Evolutionary conservation across 2,888 invertebrate genomes (phyloP).

Genomic region (Drosophila phalerata): DNA sequence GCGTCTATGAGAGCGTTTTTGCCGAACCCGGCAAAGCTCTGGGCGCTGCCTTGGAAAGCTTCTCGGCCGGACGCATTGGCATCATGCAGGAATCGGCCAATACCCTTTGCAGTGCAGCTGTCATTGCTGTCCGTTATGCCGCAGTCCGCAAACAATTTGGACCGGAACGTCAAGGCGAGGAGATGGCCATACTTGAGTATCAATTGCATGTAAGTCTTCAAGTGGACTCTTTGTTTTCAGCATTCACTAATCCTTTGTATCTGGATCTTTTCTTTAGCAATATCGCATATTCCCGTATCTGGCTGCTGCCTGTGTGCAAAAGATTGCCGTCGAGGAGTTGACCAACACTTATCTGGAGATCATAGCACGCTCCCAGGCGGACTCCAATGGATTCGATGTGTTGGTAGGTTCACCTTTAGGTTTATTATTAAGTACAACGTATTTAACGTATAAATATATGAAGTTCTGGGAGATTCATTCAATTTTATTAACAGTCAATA

Average conservation of each 20-base stretch:
- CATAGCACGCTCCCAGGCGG: slow-evolving; percentile 88
- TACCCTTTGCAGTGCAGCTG: slow-evolving; percentile 88
- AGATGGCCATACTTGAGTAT: slow-evolving; percentile 92
- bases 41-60: slow-evolving; percentile 93
- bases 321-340: slow-evolving; percentile 89
- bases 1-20: slow-evolving; percentile 95
- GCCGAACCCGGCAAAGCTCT: slow-evolving; percentile 94
- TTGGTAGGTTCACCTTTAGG: slow-evolving; percentile 71
- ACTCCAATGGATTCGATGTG: slow-evolving; percentile 84
- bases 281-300: slow-evolving; percentile 90
- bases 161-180: slow-evolving; percentile 87
- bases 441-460: no score
- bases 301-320: slow-evolving; percentile 88
- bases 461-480: no score
- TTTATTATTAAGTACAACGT: no score
- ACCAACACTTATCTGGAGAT: slow-evolving; percentile 89
- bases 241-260: background rate
- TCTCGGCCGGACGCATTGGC: slow-evolving; percentile 93
- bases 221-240: slow-evolving; percentile 44
- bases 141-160: slow-evolving; percentile 92
- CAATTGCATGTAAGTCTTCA: slow-evolving; percentile 88
- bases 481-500: no score
- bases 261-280: slow-evolving; percentile 87
- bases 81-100: slow-evolving; percentile 87
- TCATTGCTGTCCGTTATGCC: slow-evolving; percentile 92